Conservation (phyloP, 2,888 invertebrate genomes). For the Eugnorisma glareosa region DNA sequence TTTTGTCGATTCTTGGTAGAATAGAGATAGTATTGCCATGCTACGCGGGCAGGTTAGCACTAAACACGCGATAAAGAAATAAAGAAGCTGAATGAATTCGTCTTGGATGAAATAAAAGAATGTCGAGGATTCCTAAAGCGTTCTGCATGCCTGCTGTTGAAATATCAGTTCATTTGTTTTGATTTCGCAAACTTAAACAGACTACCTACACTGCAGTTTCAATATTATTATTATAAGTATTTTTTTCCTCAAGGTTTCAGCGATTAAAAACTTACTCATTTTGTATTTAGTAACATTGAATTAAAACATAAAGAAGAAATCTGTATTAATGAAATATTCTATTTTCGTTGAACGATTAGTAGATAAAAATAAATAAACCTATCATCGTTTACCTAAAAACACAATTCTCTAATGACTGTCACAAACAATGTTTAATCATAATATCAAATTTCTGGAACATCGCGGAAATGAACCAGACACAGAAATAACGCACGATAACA, state of each 20-base stretch:
- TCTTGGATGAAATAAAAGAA: neutral
- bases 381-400: slow-evolving; percentile 36
- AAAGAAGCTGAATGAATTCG: neutral
- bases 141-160: neutral
- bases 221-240: neutral
- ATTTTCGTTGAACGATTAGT: neutral
- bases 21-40: too few species aligned
- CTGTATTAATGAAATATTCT: neutral
- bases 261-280: neutral
- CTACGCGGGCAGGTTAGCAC: too few species aligned
- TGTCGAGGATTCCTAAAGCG: neutral
- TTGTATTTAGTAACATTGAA: neutral
- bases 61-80: too few species aligned
- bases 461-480: slow-evolving; percentile 36
- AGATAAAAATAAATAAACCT: neutral
- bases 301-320: too few species aligned
- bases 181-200: neutral
- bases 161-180: neutral
- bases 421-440: neutral
- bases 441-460: slow-evolving; percentile 30
- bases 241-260: neutral
- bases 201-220: neutral
- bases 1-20: too few species aligned
- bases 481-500: slow-evolving; percentile 30
- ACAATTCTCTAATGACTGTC: slow-evolving; percentile 3